Conservation (phyloP, 2,888 invertebrate species). For the Acanthosepion lycidas region DNA sequence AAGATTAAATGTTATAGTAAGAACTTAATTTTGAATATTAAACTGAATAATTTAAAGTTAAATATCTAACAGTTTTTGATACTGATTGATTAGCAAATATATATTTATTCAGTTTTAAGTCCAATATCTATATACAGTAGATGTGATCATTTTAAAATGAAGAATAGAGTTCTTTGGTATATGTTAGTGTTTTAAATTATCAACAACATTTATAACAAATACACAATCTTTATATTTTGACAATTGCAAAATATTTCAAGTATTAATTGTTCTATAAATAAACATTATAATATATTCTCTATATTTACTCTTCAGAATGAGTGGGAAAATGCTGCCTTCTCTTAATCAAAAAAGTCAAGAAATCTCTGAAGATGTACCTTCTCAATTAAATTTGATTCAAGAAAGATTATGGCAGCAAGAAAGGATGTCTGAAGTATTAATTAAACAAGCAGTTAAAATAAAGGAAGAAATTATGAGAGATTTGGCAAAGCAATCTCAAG, state of each 20-base stretch:
- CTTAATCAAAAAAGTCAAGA: background rate
- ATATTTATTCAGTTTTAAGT: background rate
- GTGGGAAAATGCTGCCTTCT: slow-evolving; percentile 44
- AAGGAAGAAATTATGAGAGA: slow-evolving; percentile 74
- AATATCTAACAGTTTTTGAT: background rate
- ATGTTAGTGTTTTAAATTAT: background rate
- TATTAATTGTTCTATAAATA: background rate
- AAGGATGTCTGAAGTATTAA: slow-evolving; percentile 66
- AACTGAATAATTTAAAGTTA: background rate
- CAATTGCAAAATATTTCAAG: background rate
- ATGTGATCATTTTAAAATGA: background rate
- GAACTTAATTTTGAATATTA: background rate
- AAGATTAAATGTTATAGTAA: background rate
- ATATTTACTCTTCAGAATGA: slow-evolving; percentile 43
- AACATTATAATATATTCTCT: background rate
- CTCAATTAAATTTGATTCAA: slow-evolving; percentile 59
- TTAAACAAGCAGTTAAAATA: slow-evolving; percentile 71
- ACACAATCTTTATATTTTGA: background rate
- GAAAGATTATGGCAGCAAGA: slow-evolving; percentile 70
- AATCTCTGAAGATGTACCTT: background rate
- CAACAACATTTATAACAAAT: background rate
- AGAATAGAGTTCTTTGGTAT: background rate
- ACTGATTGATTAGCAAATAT: background rate
- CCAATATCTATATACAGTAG: no score
- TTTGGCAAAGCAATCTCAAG: slow-evolving; percentile 73